These are phyloP conservation scores for Pagetopsis macropterus DNA, from an alignment of 2,797 vertebrate genomes.

Conservation along the genomic window DNA sequence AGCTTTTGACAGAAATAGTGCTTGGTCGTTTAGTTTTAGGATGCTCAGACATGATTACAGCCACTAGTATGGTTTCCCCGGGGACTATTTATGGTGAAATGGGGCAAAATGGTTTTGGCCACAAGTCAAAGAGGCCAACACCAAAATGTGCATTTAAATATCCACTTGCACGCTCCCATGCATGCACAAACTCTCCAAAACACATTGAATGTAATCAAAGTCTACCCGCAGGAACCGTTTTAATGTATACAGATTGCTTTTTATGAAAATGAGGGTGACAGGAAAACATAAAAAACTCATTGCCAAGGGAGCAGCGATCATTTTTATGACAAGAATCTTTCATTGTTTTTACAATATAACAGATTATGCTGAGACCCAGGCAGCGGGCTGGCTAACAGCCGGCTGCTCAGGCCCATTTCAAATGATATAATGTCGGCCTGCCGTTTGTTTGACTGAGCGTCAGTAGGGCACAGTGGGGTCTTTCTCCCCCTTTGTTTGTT, in stretches of 20 bases:
- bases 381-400: constrained; percentile 42
- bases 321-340: constrained; percentile 63
- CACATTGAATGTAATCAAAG: constrained; percentile 18
- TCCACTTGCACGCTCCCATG: neutral
- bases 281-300: constrained; percentile 25
- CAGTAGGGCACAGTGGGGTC: constrained; percentile 66
- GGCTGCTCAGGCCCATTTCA: constrained; percentile 50
- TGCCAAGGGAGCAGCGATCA: constrained; percentile 27
- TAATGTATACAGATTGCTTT: constrained; percentile 17
- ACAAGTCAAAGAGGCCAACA: constrained; percentile 31
- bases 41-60: constrained; percentile 59
- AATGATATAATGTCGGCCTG: constrained; percentile 62
- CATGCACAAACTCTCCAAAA: constrained; percentile 1
- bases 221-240: constrained; percentile 25
- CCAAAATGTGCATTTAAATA: constrained; percentile 29
- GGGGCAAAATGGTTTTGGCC: constrained; percentile 42
- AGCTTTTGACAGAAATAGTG: constrained; percentile 55
- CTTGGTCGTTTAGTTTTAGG: constrained; percentile 28
- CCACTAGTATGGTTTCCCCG: constrained; percentile 24
- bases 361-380: constrained; percentile 50
- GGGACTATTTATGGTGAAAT: constrained; percentile 51
- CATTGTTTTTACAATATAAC: constrained; percentile 73
- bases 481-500: constrained; percentile 72
- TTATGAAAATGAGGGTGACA: constrained; percentile 45
- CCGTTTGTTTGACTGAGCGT: constrained; percentile 59